Base-by-base conservation (phyloP, 2,888 invertebrate species). In the Tigriopus californicus region DNA sequence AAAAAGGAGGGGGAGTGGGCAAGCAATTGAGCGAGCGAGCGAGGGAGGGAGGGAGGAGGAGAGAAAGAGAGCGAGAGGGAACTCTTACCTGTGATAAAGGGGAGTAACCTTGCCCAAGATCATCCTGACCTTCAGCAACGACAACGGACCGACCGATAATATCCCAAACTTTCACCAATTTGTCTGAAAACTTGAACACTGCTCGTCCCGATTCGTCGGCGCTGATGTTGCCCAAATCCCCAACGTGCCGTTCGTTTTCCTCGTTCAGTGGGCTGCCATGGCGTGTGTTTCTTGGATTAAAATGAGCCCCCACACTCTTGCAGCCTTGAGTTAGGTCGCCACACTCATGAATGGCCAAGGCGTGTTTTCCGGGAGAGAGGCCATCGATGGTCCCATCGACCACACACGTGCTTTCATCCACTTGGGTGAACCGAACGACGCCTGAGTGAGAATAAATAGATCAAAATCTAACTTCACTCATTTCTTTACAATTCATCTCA, bases 331-430 rank as follows among this genome's bases (percentile, higher is more conserved):
- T 82, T 54, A 85, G 71, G 70, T 85, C 85, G 0, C 85, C 85
- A 67, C 77, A 79, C 70, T 85, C 82, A 66, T 84, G 81, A 46
- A 85, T 72, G 63, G 75, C 76, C 47, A 81, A 67, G 3, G 74
- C 74, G 67, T 80, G 77, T 59, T 69, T 72, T 63, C 83, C 84
- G 41, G 77, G 77, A 0, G 73, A 65, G 49, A 91, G 73, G 0
- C 87, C 86, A 72, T 90, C 89, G 2, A 91, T 72, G 1, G 84
- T 83, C 1, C 90, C 90, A 68, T 91, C 91, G 2, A 88, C 77
- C 1, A 90, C 75, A 56, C 84, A 80, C 5, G 72, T 73, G 47
- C 76, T 70, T 15, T 76, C 73, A 63, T 71, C 67, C 0, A 74
- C 70, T 71, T 85, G 82, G 46, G 80, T 77, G 68, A 91, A 83